Evolutionary conservation across 2,888 invertebrate genomes (phyloP).

Genomic region (Orthonevra nobilis): DNA sequence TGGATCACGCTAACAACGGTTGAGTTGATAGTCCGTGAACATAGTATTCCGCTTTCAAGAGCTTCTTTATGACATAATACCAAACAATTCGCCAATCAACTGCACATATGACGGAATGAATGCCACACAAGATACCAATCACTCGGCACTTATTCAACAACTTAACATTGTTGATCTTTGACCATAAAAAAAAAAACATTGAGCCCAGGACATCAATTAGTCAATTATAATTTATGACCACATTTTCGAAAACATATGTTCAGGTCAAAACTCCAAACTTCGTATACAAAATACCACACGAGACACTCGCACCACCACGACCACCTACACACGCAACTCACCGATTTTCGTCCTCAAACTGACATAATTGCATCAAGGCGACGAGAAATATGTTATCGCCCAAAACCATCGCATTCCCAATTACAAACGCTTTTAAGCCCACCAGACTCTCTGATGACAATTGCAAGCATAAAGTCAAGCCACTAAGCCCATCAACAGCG

Average conservation of each 20-base stretch:
- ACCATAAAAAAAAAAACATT: constrained; percentile 16
- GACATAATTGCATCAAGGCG: constrained; percentile 53
- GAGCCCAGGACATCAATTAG: constrained; percentile 51
- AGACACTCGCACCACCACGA: constrained; percentile 1
- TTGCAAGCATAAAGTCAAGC: constrained; percentile 31
- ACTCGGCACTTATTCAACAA: constrained; percentile 26
- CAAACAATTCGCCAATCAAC: neutral
- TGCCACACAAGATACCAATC: constrained; percentile 31
- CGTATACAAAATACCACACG: constrained; percentile 2
- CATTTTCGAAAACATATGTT: constrained; percentile 45
- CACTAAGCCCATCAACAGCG: constrained; percentile 26
- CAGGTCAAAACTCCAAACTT: constrained; percentile 1
- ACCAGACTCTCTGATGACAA: constrained; percentile 26
- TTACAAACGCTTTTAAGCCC: constrained; percentile 49
- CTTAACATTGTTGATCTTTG: constrained; percentile 2
- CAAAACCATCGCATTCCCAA: constrained; percentile 54
- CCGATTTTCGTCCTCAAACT: constrained; percentile 44
- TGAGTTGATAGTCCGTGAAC: too few relatives aligned
- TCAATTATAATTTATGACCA: constrained; percentile 61
- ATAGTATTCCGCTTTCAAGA: too few relatives aligned
- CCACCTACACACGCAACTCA: constrained; percentile 53
- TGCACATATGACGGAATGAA: constrained; percentile 36
- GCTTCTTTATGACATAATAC: too few relatives aligned
- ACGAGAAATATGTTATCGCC: constrained; percentile 59
- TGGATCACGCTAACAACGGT: too few relatives aligned